phyloP scores from a whole-genome alignment of 2,888 invertebrate species.

The Rhopalosiphum nymphaeae region DNA sequence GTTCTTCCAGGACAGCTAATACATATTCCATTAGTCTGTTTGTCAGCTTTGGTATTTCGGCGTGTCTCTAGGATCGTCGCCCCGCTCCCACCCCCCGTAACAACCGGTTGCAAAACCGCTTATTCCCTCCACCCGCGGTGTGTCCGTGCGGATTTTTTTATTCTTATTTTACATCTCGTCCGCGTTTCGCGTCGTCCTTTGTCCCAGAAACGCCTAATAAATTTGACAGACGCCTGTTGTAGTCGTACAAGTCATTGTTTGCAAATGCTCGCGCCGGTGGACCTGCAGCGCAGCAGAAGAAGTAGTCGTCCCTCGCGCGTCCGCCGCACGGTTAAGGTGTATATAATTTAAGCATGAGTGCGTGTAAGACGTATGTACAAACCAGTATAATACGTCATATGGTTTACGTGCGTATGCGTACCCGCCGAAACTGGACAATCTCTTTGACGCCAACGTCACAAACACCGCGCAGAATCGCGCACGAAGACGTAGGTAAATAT shows the following conservation, averaged over 20 bases:
- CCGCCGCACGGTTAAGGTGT: background rate
- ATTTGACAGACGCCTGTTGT: slow-evolving; percentile 65
- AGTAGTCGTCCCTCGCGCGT: slow-evolving; percentile 10
- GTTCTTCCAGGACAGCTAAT: slow-evolving; percentile 57
- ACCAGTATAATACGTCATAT: background rate
- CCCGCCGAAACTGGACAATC: slow-evolving; percentile 21
- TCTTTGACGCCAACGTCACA: slow-evolving; percentile 41
- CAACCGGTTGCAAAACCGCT: slow-evolving; percentile 59
- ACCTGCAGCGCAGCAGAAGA: background rate
- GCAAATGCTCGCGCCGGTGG: slow-evolving; percentile 48
- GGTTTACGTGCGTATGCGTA: background rate
- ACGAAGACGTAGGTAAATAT: background rate
- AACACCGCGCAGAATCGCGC: background rate
- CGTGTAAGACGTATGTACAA: background rate
- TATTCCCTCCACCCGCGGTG: background rate
- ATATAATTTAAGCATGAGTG: background rate
- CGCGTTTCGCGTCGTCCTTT: slow-evolving; percentile 45
- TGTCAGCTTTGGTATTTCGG: slow-evolving; percentile 61
- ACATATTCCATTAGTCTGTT: slow-evolving; percentile 62
- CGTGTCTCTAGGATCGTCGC: slow-evolving; percentile 12
- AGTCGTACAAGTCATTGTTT: slow-evolving; percentile 62
- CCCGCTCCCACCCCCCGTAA: background rate
- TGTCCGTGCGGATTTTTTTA: background rate
- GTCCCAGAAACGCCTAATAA: slow-evolving; percentile 65
- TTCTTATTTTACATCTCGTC: background rate